A percentile compares a stretch with the other conserved stretches of the same genome.
These are phyloP conservation scores for Neocloeon triangulifer DNA, from an alignment of 1,140 invertebrate genomes.

Conservation along the genomic window DNA sequence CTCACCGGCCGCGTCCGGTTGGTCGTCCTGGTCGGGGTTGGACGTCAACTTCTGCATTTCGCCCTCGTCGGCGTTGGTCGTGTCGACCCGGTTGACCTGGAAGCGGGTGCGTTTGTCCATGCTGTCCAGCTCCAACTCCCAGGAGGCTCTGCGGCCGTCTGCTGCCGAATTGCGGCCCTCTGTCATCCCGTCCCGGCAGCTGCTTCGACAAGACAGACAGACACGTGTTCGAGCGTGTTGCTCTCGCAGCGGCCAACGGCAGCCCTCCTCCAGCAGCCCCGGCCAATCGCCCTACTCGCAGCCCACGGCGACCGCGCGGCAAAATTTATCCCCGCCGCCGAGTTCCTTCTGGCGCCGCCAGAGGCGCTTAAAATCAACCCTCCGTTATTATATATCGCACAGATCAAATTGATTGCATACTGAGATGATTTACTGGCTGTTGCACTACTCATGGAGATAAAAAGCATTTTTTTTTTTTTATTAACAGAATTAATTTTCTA, in stretches of 20 bases:
- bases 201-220: not conserved
- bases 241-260: not conserved
- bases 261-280: not conserved
- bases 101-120: constrained; percentile 23
- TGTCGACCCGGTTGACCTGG: constrained; percentile 31
- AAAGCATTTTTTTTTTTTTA: no score
- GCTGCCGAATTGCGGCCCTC: no score
- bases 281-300: not conserved
- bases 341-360: no score
- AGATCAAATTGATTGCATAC: no score
- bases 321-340: no score
- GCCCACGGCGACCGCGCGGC: not conserved
- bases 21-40: not conserved
- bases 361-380: no score
- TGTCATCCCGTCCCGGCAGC: not conserved
- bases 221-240: not conserved
- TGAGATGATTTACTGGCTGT: no score
- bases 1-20: constrained; percentile 8
- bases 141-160: constrained; percentile 6
- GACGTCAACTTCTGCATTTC: constrained; percentile 13
- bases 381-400: no score
- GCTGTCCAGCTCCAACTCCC: constrained; percentile 8
- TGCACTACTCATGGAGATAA: no score
- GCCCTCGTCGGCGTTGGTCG: constrained; percentile 14
- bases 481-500: no score